These are phyloP conservation scores for Noctilio leporinus DNA, from an alignment of 2,113 vertebrate species.

Conservation along the genomic window DNA sequence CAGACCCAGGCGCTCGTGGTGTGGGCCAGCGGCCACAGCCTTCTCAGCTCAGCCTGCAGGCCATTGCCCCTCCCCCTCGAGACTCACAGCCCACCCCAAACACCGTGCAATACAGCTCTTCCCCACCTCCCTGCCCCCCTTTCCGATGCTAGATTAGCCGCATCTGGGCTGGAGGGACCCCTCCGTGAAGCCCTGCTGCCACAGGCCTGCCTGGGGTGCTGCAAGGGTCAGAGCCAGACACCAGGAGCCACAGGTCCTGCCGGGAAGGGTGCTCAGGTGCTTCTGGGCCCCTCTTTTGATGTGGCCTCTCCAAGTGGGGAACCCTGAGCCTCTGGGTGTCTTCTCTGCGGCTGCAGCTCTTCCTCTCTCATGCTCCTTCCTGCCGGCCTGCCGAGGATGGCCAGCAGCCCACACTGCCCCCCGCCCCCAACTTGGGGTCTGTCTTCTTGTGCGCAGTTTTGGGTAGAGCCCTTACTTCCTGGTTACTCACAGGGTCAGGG, in stretches of 20 bases:
- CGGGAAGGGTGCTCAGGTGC: background rate
- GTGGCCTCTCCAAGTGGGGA: background rate
- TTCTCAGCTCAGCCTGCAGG: background rate
- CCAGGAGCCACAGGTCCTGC: background rate
- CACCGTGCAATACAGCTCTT: constrained; percentile 37
- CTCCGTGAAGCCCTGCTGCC: background rate
- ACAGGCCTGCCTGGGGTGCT: constrained; percentile 10
- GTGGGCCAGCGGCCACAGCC: constrained; percentile 11
- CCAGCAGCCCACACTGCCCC: background rate
- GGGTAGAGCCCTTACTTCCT: background rate
- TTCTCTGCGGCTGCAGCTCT: background rate
- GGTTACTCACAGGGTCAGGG: background rate
- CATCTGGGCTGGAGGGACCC: background rate
- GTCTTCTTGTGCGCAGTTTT: background rate
- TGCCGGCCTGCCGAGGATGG: background rate
- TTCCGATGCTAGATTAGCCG: background rate
- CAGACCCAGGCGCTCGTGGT: background rate
- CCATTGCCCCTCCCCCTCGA: background rate
- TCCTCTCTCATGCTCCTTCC: background rate
- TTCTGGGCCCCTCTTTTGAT: background rate
- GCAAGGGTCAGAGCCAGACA: constrained; percentile 23
- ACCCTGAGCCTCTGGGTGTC: background rate
- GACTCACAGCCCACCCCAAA: background rate
- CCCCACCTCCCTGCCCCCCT: background rate
- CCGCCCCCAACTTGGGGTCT: background rate